These are phyloP conservation scores for Syrphus vitripennis DNA, from an alignment of 2,888 invertebrate genomes.

Conservation along the genomic window DNA sequence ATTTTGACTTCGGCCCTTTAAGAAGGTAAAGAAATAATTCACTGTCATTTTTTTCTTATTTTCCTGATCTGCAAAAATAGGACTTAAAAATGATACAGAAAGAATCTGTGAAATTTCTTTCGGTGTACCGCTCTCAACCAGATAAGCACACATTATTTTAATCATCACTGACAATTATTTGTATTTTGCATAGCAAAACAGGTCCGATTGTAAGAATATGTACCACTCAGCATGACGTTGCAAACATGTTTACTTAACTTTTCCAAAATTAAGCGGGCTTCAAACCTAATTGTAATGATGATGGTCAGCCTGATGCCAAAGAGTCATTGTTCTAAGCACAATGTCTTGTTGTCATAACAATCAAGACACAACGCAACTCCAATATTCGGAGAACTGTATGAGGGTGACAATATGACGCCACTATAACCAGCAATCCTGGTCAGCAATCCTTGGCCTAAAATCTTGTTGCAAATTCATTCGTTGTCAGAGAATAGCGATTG, in stretches of 20 bases:
- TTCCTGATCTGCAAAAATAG: too few species aligned
- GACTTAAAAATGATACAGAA: too few species aligned
- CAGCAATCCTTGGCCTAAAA: constrained; percentile 32
- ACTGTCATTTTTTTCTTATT: too few species aligned
- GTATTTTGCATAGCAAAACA: constrained; percentile 56
- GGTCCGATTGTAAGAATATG: constrained; percentile 33
- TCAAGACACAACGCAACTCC: constrained; percentile 16
- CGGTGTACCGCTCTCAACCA: constrained; percentile 36
- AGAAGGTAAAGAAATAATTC: too few species aligned
- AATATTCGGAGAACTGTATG: constrained; percentile 31
- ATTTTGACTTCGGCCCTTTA: too few species aligned
- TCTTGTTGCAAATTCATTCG: constrained; percentile 32
- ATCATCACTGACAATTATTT: constrained; percentile 52
- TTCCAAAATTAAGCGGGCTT: constrained; percentile 62
- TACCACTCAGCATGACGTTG: constrained; percentile 61
- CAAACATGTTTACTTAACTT: not conserved
- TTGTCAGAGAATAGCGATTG: constrained; percentile 10
- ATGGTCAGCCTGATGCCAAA: constrained; percentile 5
- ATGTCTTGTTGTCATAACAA: constrained; percentile 19
- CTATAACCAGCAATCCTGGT: not conserved
- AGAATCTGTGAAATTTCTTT: too few species aligned
- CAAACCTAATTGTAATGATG: constrained; percentile 59
- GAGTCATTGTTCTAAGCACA: not conserved
- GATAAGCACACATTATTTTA: constrained; percentile 1
- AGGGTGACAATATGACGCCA: constrained; percentile 65